Base-by-base conservation (phyloP, 2,113 vertebrate species). In the Sprattus sprattus region DNA sequence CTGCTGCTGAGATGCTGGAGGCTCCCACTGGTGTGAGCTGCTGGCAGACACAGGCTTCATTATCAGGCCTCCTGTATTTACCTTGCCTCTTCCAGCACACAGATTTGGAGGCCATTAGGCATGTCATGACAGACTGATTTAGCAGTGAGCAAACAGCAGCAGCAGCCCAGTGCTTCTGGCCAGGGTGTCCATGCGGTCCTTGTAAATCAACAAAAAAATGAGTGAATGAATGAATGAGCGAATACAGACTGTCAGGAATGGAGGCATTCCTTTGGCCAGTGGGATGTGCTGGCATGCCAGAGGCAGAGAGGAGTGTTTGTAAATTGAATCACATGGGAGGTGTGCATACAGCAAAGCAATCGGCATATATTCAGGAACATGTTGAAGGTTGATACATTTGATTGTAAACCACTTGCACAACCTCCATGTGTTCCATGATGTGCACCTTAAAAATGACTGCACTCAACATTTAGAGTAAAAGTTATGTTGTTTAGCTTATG, bases 141-240 rank as follows among this genome's bases (percentile, higher is more conserved):
- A 81, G 75, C 82, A 86, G 87, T 87, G 84, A 88, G 84, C 86
- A 87, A 90, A 88, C 89, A 88, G 50, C 13, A 84, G 50, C 13
- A 84, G 60, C 85, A 67, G 67, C 28, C 3, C 11, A 15, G 82
- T 82, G 45, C 83, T 60, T 87, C 84, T 71, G 84, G 82, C 86
- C 82, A 84, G 81, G 71, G 84, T n/a, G 83, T 44, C 44, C 84
- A 39, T 84, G 83, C 81, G 82, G 52, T 60, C 25, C 81, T 39
- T 81, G 71, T 84, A 83, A 87, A 87, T 60, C 83, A 84, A 57
- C 28, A 67, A 82, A 80, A 25, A 49, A 39, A 25, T 47, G 67
- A 32, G 15, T 15, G 28, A 75, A 13, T 13, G 4, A 11, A 75
- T 32, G 67, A 75, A 13, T 13, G 4, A 11, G 39, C 15, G 67